Evolutionary conservation across 2,888 invertebrate species (phyloP), one percentile per base, ranked within the genome.

Genomic region (Rhagium mordax): DNA sequence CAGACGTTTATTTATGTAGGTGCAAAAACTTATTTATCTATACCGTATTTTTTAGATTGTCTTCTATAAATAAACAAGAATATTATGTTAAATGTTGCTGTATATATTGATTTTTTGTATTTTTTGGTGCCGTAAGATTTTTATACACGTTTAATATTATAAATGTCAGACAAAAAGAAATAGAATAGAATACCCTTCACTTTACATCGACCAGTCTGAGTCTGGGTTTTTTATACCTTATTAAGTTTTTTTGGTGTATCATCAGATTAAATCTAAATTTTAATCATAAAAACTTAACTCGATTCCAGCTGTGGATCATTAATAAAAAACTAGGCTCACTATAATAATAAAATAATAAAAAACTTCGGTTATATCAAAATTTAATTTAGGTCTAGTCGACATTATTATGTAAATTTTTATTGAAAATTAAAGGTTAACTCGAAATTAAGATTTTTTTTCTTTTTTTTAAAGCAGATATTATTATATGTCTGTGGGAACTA

Each of bases 201-300:
- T 49, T 51, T 64, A 15, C 10, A 24, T 24, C 24, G 29, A 64
- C 64, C 15, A 51, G 64, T 27, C 64, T 64, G 10, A 6, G 49
- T 49, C 49, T 64, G 64, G 64, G n/a, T 62, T 64, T 64, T 64
- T 64, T 64, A 24, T 51, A n/a, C 27, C 64, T 64, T 51, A 64
- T 64, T 64, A 59, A 64, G 13, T 49, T 64, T 64, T 64, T 64
- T 55, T 24, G 4, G 16, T 55, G 67, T 33, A 55, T 55, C 67
- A 41, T 67, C 67, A 55, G 67, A 67, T 67, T 41, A 55, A 33
- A 67, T 67, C 33, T 57, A 27, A 20, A 53, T 53, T 66, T 53
- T 66, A 29, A 29, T 49, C 15, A 53, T 53, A 66, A 66, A 66
- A 66, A 66, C 67, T 13, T 27, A 33, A 61, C 27, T 41, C 41